phyloP scores from a whole-genome alignment of 2,888 invertebrate genomes.

The Clunio marinus region DNA sequence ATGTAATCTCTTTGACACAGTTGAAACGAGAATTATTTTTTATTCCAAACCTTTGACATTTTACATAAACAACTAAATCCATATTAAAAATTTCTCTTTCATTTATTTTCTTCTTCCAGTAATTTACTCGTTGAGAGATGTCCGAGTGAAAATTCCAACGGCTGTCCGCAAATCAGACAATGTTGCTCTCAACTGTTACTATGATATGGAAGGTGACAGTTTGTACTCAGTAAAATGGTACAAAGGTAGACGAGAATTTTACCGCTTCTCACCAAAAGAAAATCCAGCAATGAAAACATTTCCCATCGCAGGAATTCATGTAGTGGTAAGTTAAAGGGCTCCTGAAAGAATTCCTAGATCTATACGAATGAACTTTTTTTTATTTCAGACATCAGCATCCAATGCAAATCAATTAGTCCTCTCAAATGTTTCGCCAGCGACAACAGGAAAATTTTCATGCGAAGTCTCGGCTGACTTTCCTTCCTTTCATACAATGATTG shows the following conservation, averaged over 20 bases:
- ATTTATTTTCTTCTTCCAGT: no score
- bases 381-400: slow-evolving; percentile 44
- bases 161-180: slow-evolving; percentile 58
- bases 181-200: slow-evolving; percentile 58
- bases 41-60: no score
- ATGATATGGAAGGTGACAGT: slow-evolving; percentile 62
- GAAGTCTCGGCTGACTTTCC: slow-evolving; percentile 52
- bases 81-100: no score
- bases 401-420: slow-evolving; percentile 51
- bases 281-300: slow-evolving; percentile 68
- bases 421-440: slow-evolving; percentile 47
- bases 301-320: slow-evolving; percentile 64
- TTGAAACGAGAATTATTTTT: no score
- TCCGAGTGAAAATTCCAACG: slow-evolving; percentile 57
- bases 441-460: slow-evolving; percentile 51
- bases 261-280: slow-evolving; percentile 72
- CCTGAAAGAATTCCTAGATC: neutral
- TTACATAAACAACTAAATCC: no score
- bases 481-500: slow-evolving; percentile 51
- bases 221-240: slow-evolving; percentile 68
- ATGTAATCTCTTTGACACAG: no score
- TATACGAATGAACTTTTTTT: neutral
- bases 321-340: slow-evolving; percentile 65
- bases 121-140: slow-evolving; percentile 52
- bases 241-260: slow-evolving; percentile 69